phyloP scores from a whole-genome alignment of 1,140 invertebrate genomes.

The Hylaeus volcanicus region DNA sequence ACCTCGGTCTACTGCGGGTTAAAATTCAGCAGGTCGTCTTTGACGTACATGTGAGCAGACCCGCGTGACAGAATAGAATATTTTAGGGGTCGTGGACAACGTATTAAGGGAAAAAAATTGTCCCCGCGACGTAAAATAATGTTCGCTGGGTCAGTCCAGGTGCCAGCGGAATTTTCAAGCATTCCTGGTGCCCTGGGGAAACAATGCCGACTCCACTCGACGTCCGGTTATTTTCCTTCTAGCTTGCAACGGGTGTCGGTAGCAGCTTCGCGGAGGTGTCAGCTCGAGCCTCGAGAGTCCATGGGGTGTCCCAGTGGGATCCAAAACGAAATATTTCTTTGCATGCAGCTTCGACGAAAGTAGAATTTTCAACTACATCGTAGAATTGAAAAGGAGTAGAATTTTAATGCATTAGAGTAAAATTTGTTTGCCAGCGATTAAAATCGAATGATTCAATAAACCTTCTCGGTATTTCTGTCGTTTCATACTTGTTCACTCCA shows the following conservation, averaged over 20 bases:
- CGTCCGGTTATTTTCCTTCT: conserved; percentile 46
- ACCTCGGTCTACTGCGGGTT: no score
- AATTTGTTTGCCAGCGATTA: no score
- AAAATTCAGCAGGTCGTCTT: no score
- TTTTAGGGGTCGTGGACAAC: no score
- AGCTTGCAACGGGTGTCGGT: conserved; percentile 26
- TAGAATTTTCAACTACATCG: not conserved
- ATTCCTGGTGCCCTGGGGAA: conserved; percentile 10
- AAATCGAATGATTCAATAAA: no score
- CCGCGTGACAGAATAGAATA: no score
- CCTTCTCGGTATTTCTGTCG: no score
- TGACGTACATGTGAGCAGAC: no score
- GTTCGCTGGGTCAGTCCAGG: not conserved
- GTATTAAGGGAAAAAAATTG: conserved; percentile 2
- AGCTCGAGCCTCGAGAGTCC: not conserved
- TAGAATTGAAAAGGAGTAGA: no score
- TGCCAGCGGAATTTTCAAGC: conserved; percentile 25
- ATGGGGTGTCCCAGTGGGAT: not conserved
- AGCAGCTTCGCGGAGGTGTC: conserved; percentile 22
- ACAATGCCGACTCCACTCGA: conserved; percentile 41
- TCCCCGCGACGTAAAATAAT: conserved; percentile 17
- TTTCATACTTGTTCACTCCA: no score
- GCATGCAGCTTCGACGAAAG: not conserved
- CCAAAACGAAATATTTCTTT: conserved; percentile 29
- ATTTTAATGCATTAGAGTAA: no score